Evolutionary conservation across 2,797 vertebrate species (phyloP), one percentile per base, ranked within the genome.

Genomic region (Luscinia megarhynchos): DNA sequence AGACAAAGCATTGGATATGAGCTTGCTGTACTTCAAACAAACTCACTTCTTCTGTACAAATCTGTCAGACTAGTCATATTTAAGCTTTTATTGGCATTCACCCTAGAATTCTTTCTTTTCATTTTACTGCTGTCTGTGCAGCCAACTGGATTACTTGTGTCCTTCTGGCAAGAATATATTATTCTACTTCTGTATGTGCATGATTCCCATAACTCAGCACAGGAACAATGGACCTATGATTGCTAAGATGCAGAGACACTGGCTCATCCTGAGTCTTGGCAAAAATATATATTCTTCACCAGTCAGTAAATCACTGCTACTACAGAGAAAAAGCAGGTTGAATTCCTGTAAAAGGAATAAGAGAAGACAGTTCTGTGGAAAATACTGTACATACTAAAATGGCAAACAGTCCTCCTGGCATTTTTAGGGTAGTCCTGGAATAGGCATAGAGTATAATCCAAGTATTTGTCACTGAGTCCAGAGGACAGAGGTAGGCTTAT

Each of bases 221-320:
- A 81, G 85, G 79, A 96, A 88, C 82, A 94, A 91, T 90, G 69
- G 66, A 32, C 83, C 58, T 81, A 2, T 90, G 91, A 95, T 87
- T 92, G 79, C 69, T 93, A 29, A 94, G 40, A 78, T 78, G 41
- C 79, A 75, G 68, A 87, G 30, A 32, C 12, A 34, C 6, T 82
- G 34, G 29, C 55, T 72, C 36, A 63, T 70, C 78, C 74, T 32
- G 43, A 79, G 40, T 67, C 24, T 62, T 84, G 38, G 50, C 50
- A 87, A 57, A 83, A 92, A 95, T 67, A 62, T 7, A 26, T 61
- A 34, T 81, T 84, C 50, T 89, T 89, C 68, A 51, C 9, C n/a
- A 66, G 29, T 53, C 70, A 72, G 63, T 72, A 76, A 26, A 21
- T 82, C 81, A 74, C 43, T 91, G 32, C 36, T 92, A 23, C 29